These are phyloP conservation scores for Copsychus sechellarum DNA, from an alignment of 2,113 vertebrate species.

Conservation along the genomic window DNA sequence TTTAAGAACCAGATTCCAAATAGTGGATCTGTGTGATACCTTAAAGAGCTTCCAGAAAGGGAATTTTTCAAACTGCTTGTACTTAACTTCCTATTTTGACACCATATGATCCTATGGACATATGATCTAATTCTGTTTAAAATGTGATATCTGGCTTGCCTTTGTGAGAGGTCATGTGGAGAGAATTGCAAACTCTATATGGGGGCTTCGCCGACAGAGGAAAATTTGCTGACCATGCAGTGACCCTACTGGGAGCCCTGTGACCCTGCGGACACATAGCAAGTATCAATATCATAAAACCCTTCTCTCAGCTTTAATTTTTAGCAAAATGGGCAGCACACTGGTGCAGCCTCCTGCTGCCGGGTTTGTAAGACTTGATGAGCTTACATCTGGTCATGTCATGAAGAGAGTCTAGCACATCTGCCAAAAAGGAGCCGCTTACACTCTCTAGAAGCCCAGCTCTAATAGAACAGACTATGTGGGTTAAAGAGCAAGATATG, in stretches of 20 bases:
- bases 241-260: neutral
- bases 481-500: neutral
- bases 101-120: neutral
- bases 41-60: neutral
- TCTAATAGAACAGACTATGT: neutral
- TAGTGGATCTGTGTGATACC: neutral
- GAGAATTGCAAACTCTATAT: neutral
- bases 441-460: neutral
- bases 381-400: neutral
- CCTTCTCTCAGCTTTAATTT: neutral
- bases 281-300: neutral
- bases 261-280: neutral
- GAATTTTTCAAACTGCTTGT: neutral
- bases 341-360: neutral
- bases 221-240: neutral
- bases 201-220: neutral
- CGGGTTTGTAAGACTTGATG: neutral
- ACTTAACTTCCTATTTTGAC: neutral
- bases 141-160: neutral
- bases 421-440: neutral
- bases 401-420: neutral
- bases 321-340: neutral
- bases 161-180: neutral
- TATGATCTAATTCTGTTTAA: neutral
- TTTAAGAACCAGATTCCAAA: neutral